Percentiles rank a stretch among this genome's conserved stretches.
Evolutionary conservation across 2,797 vertebrate genomes (phyloP).

Genomic region (Premnoplex brunnescens): DNA sequence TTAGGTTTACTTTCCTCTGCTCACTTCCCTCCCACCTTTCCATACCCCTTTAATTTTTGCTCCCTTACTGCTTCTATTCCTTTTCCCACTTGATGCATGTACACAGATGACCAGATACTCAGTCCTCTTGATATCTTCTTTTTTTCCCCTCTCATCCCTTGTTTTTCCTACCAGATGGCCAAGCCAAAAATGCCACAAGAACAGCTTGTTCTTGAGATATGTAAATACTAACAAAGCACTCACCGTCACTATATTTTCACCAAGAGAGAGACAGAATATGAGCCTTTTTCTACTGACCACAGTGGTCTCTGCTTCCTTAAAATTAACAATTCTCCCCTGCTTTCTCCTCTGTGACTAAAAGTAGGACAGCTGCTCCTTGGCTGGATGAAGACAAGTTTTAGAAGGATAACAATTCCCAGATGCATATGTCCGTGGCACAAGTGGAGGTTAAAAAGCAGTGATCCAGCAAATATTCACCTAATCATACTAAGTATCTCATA

Average conservation of each 20-base stretch:
- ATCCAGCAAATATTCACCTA: not conserved
- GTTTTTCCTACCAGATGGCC: conserved; percentile 12
- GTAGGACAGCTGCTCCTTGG: not conserved
- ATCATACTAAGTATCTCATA: not conserved
- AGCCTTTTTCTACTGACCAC: not conserved
- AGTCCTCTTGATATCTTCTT: conserved; percentile 5
- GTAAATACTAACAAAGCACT: conserved; percentile 9
- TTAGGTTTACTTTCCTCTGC: not conserved
- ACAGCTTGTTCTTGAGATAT: not conserved
- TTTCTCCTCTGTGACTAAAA: not conserved
- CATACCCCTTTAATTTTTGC: not conserved
- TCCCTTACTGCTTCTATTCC: not conserved
- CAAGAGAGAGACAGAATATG: not conserved
- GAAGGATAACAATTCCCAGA: not conserved
- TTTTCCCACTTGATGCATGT: not conserved
- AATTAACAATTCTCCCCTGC: not conserved
- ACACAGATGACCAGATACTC: not conserved
- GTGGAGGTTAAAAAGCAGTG: not conserved
- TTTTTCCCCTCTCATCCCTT: not conserved
- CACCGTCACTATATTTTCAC: not conserved
- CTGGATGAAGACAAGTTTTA: not conserved
- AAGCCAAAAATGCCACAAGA: conserved; percentile 17
- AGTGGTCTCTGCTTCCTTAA: not conserved
- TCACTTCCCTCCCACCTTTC: not conserved
- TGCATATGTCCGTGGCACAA: not conserved